phyloP scores from a whole-genome alignment of 1,140 invertebrate genomes.

The Drosophila ambigua region DNA sequence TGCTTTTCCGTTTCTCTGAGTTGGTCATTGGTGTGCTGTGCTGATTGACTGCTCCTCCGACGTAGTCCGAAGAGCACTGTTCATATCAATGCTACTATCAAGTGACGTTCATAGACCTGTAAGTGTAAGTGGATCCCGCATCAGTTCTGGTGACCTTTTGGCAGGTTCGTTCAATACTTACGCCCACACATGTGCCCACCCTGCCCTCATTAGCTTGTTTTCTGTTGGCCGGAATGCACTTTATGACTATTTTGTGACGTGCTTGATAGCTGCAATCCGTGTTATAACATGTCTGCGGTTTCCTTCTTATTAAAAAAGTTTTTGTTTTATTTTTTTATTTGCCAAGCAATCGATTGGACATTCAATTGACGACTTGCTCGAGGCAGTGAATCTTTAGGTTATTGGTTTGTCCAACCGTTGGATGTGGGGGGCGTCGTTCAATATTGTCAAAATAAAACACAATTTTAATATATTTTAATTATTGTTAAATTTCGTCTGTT shows the following conservation, averaged over 20 bases:
- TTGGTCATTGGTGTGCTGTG: constrained; percentile 10
- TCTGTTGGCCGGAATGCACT: no score
- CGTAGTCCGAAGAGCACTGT: no score
- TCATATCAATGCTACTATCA: background rate
- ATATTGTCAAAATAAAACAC: constrained; percentile 3
- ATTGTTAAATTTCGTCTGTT: constrained; percentile 31
- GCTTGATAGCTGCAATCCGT: background rate
- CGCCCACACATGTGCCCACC: constrained; percentile 14
- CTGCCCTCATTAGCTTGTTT: constrained; percentile 3
- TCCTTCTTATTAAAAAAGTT: background rate
- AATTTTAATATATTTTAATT: constrained; percentile 7
- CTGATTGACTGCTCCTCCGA: constrained; percentile 10
- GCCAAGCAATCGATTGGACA: constrained; percentile 42
- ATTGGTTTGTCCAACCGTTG: constrained; percentile 1
- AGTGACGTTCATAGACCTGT: constrained; percentile 21
- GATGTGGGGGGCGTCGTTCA: background rate
- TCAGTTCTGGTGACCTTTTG: constrained; percentile 37
- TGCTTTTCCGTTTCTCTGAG: constrained; percentile 57
- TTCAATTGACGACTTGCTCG: background rate
- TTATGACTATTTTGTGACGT: no score
- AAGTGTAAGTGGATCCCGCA: background rate
- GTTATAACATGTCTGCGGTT: constrained; percentile 9
- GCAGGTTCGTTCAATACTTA: constrained; percentile 19
- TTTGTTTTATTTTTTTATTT: constrained; percentile 35
- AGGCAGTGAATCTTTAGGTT: constrained; percentile 42